phyloP scores from a whole-genome alignment of 1,140 invertebrate species.

The Globodera rostochiensis region DNA sequence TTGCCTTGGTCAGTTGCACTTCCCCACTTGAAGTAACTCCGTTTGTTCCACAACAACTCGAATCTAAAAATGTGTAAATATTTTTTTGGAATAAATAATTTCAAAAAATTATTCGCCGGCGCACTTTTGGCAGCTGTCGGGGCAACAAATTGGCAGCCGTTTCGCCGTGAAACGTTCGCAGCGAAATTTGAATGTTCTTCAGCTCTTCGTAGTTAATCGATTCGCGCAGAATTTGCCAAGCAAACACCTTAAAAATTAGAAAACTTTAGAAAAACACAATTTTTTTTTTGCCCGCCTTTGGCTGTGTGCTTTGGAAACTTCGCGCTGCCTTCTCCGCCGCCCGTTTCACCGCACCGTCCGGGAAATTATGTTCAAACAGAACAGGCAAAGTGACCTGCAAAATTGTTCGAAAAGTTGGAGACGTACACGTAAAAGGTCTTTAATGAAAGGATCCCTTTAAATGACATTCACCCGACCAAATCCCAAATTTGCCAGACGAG shows the following conservation, averaged over 20 bases:
- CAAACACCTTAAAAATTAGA: slow-evolving; percentile 60
- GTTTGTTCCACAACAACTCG: slow-evolving; percentile 63
- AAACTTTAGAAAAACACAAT: neutral
- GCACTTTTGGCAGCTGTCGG: slow-evolving; percentile 61
- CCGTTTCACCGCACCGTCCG: slow-evolving; percentile 61
- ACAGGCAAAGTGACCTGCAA: neutral
- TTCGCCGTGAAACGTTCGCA: slow-evolving; percentile 65
- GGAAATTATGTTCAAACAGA: slow-evolving; percentile 56
- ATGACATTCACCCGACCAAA: too few species aligned
- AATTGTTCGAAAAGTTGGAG: too few species aligned
- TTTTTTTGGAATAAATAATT: neutral
- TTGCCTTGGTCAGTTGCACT: slow-evolving; percentile 50
- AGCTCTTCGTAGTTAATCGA: slow-evolving; percentile 65
- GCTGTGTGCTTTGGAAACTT: slow-evolving; percentile 63
- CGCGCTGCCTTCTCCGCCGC: slow-evolving; percentile 64
- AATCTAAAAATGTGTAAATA: slow-evolving; percentile 48
- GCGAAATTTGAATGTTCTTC: slow-evolving; percentile 63
- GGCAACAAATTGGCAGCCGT: slow-evolving; percentile 57
- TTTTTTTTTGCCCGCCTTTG: slow-evolving; percentile 55
- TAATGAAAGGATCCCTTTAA: neutral
- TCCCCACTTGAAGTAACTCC: slow-evolving; percentile 65
- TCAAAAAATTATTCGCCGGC: slow-evolving; percentile 8
- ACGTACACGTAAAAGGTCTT: neutral
- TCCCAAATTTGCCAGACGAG: too few species aligned
- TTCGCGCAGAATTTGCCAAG: slow-evolving; percentile 65